These are phyloP conservation scores for Xyliphius kryptos DNA, from an alignment of 2,113 vertebrate species.

Conservation along the genomic window DNA sequence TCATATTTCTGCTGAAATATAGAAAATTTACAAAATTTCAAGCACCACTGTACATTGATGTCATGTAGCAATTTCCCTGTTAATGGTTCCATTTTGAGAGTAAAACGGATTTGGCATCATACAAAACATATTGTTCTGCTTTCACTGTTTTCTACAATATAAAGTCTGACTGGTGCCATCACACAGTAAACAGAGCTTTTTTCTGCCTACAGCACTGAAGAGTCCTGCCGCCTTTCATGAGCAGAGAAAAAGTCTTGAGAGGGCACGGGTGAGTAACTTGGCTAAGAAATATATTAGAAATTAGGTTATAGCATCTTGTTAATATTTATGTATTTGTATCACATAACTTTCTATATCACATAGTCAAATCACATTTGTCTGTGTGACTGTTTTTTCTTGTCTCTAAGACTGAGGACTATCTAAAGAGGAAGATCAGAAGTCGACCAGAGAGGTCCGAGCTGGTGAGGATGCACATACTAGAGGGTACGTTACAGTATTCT, in stretches of 20 bases:
- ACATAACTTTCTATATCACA: no score
- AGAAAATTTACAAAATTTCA: no score
- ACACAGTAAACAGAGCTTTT: slow-evolving; percentile 28
- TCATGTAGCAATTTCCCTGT: no score
- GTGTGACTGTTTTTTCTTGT: neutral
- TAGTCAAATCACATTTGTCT: neutral
- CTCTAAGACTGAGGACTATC: slow-evolving; percentile 87
- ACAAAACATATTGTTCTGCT: no score
- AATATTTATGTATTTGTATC: no score
- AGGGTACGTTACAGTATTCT: slow-evolving; percentile 59
- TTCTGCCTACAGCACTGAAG: slow-evolving; percentile 79
- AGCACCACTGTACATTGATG: no score
- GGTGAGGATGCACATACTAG: slow-evolving; percentile 97
- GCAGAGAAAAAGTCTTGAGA: slow-evolving; percentile 67
- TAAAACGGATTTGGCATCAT: no score
- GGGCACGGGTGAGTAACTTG: slow-evolving; percentile 62
- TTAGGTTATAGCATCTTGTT: no score
- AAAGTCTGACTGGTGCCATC: neutral
- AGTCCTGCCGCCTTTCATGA: slow-evolving; percentile 82
- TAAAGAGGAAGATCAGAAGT: slow-evolving; percentile 93
- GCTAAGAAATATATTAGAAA: no score
- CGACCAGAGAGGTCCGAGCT: slow-evolving; percentile 91
- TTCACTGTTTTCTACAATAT: slow-evolving; percentile 39
- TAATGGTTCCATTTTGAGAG: no score
- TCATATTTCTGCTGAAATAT: no score